Evolutionary conservation across 2,797 vertebrate species (phyloP).

Genomic region (Sus cebifrons): DNA sequence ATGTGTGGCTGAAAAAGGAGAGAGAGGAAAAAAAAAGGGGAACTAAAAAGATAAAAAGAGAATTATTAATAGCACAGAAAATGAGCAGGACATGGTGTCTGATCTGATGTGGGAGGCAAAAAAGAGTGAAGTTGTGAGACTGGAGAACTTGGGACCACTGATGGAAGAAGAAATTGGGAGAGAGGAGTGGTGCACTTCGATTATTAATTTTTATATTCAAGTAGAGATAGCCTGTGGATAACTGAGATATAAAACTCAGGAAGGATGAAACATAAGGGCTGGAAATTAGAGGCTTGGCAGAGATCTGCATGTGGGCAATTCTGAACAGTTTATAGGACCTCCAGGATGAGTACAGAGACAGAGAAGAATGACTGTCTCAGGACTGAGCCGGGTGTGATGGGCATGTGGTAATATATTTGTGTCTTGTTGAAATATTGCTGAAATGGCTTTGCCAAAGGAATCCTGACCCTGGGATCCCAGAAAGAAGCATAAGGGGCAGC

Average conservation of each 20-base stretch:
- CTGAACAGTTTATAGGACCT: neutral
- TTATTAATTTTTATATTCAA: neutral
- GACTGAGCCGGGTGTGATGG: neutral
- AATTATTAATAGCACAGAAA: neutral
- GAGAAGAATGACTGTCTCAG: neutral
- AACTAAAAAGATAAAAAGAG: neutral
- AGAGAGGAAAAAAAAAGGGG: too few species aligned
- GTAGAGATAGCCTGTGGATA: neutral
- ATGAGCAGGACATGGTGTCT: neutral
- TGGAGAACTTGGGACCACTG: neutral
- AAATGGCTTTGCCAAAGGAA: neutral
- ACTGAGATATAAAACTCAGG: neutral
- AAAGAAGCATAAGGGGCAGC: neutral
- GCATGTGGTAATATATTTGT: neutral
- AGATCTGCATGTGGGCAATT: neutral
- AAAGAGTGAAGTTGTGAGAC: neutral
- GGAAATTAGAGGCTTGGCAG: neutral
- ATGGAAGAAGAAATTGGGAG: neutral
- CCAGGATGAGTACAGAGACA: neutral
- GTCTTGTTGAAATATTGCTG: neutral
- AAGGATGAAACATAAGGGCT: neutral
- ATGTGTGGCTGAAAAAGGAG: too few species aligned
- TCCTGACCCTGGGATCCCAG: neutral
- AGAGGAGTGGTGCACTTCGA: neutral
- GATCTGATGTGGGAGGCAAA: neutral